Percentiles rank a stretch among this genome's conserved stretches.
Evolutionary conservation across 2,797 vertebrate species (phyloP).

Genomic region (Molothrus aeneus): DNA sequence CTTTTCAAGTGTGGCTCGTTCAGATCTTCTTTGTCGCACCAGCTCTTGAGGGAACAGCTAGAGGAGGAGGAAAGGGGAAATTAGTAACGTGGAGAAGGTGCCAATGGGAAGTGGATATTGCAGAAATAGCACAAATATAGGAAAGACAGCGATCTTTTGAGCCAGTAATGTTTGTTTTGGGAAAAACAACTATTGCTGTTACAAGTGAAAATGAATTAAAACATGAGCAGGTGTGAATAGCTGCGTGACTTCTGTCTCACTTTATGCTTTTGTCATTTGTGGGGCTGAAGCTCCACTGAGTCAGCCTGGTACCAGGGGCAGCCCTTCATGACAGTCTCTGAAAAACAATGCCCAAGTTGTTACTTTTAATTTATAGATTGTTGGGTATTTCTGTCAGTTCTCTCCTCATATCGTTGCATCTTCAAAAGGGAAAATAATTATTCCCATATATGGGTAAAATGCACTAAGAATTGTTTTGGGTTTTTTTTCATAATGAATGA

Average conservation of each 20-base stretch:
- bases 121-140: background rate
- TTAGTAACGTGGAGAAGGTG: accelerated
- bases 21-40: accelerated
- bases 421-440: background rate
- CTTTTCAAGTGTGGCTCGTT: background rate
- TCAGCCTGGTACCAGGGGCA: background rate
- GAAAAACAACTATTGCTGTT: background rate
- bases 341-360: background rate
- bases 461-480: background rate
- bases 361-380: background rate
- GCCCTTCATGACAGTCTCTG: background rate
- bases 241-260: background rate
- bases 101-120: background rate
- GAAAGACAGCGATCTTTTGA: background rate
- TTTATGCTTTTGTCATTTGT: background rate
- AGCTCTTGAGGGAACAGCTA: background rate
- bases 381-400: background rate
- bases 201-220: background rate
- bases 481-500: background rate
- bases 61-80: background rate
- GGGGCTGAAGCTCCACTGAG: background rate
- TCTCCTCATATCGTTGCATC: background rate
- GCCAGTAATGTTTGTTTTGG: background rate
- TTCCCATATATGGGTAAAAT: background rate
- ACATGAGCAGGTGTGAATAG: background rate